Evolutionary conservation across 2,888 invertebrate genomes (phyloP).

Genomic region (Amphipoea oculea): DNA sequence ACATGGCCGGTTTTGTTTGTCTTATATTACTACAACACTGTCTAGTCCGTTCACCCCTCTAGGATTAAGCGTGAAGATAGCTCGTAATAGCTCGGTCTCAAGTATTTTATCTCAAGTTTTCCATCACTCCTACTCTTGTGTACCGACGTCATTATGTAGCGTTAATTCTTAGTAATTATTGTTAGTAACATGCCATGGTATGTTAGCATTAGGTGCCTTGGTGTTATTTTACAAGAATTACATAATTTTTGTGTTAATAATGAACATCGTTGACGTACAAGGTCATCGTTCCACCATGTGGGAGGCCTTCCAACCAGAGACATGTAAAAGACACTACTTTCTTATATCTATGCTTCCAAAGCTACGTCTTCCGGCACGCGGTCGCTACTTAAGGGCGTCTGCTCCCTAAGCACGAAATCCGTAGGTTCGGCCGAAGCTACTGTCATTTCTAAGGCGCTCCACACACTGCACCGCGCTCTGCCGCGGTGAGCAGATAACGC

Average conservation of each 20-base stretch:
- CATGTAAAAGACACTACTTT: no score
- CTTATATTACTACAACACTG: neutral
- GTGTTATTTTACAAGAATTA: neutral
- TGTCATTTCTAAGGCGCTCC: no score
- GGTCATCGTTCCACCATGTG: no score
- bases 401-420: no score
- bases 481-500: no score
- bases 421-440: no score
- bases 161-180: constrained; percentile 19
- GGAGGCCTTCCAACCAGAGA: no score
- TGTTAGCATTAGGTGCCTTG: neutral
- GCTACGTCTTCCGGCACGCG: no score
- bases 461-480: no score
- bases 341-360: no score
- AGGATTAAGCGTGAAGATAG: constrained; percentile 46
- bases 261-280: no score
- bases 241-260: neutral
- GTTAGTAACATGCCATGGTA: neutral
- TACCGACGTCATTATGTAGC: constrained; percentile 8
- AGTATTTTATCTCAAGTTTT: constrained; percentile 48
- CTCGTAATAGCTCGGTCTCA: constrained; percentile 32
- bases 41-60: constrained; percentile 40
- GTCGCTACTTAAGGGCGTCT: no score
- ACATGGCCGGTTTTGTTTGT: neutral
- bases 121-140: constrained; percentile 24